These are phyloP conservation scores for Oscheius sp. DNA, from an alignment of 1,140 invertebrate genomes.

Conservation along the genomic window DNA sequence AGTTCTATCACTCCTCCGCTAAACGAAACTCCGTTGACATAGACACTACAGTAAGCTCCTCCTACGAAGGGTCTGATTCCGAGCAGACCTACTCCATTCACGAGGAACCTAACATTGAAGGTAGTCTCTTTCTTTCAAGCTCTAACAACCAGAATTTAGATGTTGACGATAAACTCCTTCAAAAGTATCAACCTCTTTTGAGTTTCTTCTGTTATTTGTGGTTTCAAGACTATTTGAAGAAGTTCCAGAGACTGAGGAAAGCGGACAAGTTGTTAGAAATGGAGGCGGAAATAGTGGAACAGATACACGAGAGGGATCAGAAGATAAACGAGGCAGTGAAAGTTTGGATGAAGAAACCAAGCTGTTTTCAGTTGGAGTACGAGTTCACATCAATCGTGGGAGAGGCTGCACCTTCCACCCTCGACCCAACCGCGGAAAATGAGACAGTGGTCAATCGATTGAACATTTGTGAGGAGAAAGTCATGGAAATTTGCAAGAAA, in stretches of 20 bases:
- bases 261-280: constrained; percentile 50
- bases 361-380: constrained; percentile 24
- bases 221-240: constrained; percentile 39
- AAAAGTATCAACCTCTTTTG: constrained; percentile 35
- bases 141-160: neutral
- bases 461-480: constrained; percentile 31
- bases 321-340: constrained; percentile 30
- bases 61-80: constrained; percentile 20
- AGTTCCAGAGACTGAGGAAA: constrained; percentile 43
- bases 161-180: constrained; percentile 33
- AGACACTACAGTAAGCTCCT: constrained; percentile 16
- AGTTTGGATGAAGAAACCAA: neutral
- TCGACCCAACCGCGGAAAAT: constrained; percentile 20
- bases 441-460: constrained; percentile 6
- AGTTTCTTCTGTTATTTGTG: constrained; percentile 46
- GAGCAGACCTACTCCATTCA: neutral
- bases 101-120: neutral
- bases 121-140: neutral
- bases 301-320: constrained; percentile 42
- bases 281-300: constrained; percentile 45
- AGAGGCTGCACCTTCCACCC: constrained; percentile 16
- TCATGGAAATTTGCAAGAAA: constrained; percentile 26
- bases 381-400: constrained; percentile 23
- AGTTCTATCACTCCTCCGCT: neutral
- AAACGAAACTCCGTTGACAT: constrained; percentile 2